Percentiles rank a stretch among this genome's conserved stretches.
These are phyloP conservation scores for Hypotaenidia philippensis DNA, from an alignment of 2,797 vertebrate genomes.

Conservation along the genomic window DNA sequence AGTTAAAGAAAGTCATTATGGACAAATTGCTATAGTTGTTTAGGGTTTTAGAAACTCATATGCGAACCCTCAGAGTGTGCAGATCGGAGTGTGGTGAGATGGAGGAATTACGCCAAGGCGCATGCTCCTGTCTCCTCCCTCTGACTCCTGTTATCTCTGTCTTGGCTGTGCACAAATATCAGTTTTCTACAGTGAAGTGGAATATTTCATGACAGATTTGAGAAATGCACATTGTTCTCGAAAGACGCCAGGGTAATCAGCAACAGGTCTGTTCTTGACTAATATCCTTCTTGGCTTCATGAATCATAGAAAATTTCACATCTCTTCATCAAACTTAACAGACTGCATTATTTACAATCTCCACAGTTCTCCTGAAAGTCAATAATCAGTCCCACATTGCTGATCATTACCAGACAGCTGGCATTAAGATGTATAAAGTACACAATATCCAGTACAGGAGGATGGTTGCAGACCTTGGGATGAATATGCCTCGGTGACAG, in stretches of 20 bases:
- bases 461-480: neutral
- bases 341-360: neutral
- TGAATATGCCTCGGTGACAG: neutral
- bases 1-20: neutral
- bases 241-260: neutral
- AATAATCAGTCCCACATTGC: neutral
- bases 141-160: neutral
- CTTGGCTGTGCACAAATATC: neutral
- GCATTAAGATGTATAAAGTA: neutral
- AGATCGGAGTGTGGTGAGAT: neutral
- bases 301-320: neutral
- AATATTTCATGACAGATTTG: neutral
- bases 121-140: neutral
- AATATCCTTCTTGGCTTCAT: neutral
- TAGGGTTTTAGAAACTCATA: neutral
- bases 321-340: neutral
- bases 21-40: neutral
- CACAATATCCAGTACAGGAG: neutral
- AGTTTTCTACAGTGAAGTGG: neutral
- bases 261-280: constrained; percentile 8
- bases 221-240: neutral
- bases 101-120: neutral
- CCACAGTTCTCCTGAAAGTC: neutral
- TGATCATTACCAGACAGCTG: constrained; percentile 1
- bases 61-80: neutral